Evolutionary conservation across 2,797 vertebrate genomes (phyloP).

Genomic region (Pogoniulus pusillus): DNA sequence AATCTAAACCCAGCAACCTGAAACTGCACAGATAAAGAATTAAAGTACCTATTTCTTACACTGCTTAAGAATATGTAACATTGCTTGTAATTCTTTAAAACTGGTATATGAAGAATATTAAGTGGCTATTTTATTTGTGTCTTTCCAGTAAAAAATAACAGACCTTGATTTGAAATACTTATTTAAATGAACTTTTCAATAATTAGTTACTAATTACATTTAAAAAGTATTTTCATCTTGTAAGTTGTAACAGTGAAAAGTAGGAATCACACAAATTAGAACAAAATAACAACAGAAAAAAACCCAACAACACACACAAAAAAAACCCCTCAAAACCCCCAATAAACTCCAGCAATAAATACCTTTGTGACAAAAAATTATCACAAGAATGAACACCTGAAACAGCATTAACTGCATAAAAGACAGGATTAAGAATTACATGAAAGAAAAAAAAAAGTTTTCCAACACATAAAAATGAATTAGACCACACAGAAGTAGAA

Average conservation of each 20-base stretch:
- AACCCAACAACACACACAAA: too few species aligned
- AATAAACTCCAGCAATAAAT: neutral
- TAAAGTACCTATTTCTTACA: neutral
- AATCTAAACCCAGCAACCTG: neutral
- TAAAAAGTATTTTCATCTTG: neutral
- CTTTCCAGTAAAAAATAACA: neutral
- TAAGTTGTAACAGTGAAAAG: neutral
- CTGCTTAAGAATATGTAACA: neutral
- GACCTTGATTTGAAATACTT: neutral
- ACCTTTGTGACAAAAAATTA: neutral
- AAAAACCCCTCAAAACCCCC: too few species aligned
- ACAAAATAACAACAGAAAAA: neutral
- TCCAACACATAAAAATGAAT: neutral
- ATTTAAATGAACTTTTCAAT: neutral
- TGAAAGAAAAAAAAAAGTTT: neutral
- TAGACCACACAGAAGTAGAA: neutral
- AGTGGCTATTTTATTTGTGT: neutral
- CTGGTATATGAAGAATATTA: neutral
- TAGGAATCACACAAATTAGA: neutral
- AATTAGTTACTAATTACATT: neutral
- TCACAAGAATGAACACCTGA: neutral
- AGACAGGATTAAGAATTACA: neutral
- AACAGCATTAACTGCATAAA: neutral
- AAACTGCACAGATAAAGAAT: neutral
- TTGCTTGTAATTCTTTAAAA: neutral